Conservation (phyloP, 2,113 vertebrate genomes). For the Emydura subglobosa region DNA sequence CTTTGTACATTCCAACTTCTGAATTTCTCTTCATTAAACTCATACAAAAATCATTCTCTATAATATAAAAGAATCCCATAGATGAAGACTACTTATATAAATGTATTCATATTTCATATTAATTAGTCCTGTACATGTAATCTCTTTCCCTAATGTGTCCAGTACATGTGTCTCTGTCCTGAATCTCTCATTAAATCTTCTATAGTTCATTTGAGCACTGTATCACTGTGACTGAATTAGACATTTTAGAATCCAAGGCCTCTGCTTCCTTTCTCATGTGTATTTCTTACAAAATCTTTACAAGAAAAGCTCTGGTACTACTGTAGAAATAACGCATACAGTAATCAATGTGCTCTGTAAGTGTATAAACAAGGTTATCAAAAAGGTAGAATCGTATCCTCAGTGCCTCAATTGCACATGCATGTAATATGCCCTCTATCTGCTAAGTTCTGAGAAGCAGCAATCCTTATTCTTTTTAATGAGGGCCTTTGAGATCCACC, state of each 20-base stretch:
- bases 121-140: constrained; percentile 80
- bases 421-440: constrained; percentile 28
- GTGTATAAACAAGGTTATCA: constrained; percentile 43
- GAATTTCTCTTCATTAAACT: constrained; percentile 73
- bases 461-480: constrained; percentile 62
- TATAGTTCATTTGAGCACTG: constrained; percentile 80
- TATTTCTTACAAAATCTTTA: constrained; percentile 52
- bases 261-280: constrained; percentile 66
- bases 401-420: constrained; percentile 19
- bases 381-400: constrained; percentile 29
- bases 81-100: constrained; percentile 79
- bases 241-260: constrained; percentile 68
- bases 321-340: constrained; percentile 31
- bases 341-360: constrained; percentile 26
- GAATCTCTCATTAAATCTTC: constrained; percentile 84
- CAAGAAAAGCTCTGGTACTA: constrained; percentile 9
- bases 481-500: constrained; percentile 59
- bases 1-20: constrained; percentile 53
- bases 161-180: constrained; percentile 83
- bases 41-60: constrained; percentile 67
- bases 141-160: constrained; percentile 74
- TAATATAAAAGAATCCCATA: constrained; percentile 73
- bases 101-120: constrained; percentile 83
- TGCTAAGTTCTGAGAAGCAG: constrained; percentile 57
- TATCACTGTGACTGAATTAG: constrained; percentile 62